Percentiles rank a stretch among this genome's conserved stretches.
Conservation (phyloP, 2,888 invertebrate genomes). For the Lasiommata megera region DNA sequence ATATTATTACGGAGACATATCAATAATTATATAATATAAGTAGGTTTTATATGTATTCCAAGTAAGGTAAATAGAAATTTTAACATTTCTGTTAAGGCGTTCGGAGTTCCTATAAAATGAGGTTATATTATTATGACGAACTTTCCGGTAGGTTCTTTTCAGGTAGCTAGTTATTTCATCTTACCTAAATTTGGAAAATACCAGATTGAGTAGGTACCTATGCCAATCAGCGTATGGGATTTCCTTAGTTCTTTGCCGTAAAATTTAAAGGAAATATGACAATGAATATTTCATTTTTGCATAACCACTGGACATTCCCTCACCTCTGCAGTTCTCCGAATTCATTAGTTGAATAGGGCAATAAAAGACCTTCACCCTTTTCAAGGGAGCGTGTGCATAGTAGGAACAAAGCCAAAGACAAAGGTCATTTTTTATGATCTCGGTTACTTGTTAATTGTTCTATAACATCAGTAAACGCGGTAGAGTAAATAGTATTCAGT, state of each 20-base stretch:
- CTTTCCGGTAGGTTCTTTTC: too few relatives aligned
- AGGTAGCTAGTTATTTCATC: neutral
- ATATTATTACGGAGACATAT: too few relatives aligned
- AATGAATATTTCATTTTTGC: conserved; percentile 1
- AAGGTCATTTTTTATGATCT: conserved; percentile 2
- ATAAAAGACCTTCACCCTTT: conserved; percentile 11
- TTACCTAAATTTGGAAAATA: neutral
- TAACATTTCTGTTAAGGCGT: too few relatives aligned
- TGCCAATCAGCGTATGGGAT: too few relatives aligned
- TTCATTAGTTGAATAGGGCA: conserved; percentile 2
- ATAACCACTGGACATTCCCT: neutral
- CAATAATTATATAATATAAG: too few relatives aligned
- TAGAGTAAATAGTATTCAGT: neutral
- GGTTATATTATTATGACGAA: too few relatives aligned
- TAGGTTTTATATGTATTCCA: too few relatives aligned
- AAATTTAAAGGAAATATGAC: neutral
- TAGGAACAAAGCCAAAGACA: neutral
- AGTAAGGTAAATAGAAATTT: too few relatives aligned
- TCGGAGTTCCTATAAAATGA: too few relatives aligned
- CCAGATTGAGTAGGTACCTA: neutral
- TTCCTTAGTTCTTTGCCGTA: neutral
- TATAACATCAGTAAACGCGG: neutral
- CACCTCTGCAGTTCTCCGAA: neutral
- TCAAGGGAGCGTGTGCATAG: neutral
- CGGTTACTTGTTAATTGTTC: conserved; percentile 1